phyloP scores from a whole-genome alignment of 2,113 vertebrate species.

The Pelodiscus sinensis region DNA sequence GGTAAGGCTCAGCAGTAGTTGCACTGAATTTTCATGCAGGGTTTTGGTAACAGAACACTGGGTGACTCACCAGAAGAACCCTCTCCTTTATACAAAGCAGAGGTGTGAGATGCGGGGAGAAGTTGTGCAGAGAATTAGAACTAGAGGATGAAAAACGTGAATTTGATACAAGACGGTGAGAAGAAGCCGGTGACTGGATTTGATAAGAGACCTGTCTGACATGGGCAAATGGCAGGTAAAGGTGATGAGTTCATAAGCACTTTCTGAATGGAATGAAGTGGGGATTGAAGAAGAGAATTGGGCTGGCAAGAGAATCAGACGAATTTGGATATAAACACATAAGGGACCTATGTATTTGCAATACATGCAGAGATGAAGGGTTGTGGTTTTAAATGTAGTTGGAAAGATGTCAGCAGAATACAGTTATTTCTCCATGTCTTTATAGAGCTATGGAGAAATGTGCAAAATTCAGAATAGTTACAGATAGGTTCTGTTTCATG shows the following conservation, averaged over 20 bases:
- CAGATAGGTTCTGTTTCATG: background rate
- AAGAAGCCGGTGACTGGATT: background rate
- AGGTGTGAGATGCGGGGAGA: background rate
- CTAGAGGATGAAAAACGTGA: background rate
- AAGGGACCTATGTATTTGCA: background rate
- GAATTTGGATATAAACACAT: background rate
- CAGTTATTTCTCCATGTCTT: background rate
- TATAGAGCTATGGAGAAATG: background rate
- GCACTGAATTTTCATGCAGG: constrained; percentile 53
- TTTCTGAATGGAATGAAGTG: background rate
- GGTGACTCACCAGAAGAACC: constrained; percentile 32
- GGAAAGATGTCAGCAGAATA: background rate
- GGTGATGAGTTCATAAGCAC: background rate
- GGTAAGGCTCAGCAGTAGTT: constrained; percentile 47
- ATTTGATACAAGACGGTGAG: background rate
- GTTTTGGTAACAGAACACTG: constrained; percentile 25
- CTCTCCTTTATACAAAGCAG: background rate
- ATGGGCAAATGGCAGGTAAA: background rate
- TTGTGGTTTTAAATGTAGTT: background rate
- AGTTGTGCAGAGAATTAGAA: background rate
- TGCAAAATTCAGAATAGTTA: background rate
- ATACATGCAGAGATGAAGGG: background rate
- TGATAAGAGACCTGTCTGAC: background rate
- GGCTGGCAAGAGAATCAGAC: background rate
- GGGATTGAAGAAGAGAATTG: background rate